Base-by-base conservation (phyloP, 2,113 vertebrate species). In the Aphyosemion australe region DNA sequence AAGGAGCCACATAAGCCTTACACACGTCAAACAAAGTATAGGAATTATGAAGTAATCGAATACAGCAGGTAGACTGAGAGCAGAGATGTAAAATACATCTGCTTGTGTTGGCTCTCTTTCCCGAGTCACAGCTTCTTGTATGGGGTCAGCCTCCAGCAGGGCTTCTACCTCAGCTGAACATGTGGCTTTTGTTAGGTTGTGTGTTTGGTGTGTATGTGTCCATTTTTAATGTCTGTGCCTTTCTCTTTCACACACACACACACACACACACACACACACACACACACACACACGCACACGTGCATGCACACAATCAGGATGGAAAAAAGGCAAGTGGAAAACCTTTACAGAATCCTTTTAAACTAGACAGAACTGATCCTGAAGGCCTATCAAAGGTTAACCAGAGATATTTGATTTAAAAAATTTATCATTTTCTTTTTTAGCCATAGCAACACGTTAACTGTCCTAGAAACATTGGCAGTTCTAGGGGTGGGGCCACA, bases 131-230 rank as follows among this genome's bases (percentile, higher is more conserved):
- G 48, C 45, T 60, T 61, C 69, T 53, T 60, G 52, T 43, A 70
- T 65, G 41, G 26, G 66, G 71, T 82, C 59, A 50, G 64, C 52
- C 71, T 66, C n/a, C 4, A 39, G 78, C 76, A 83, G 87, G 84
- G 85, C 63, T 61, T 56, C 74, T 13, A 80, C 52, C 84, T 87
- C 70, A 75, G 75, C 82, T 80, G 75, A 74, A 89, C 92, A 91
- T 85, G 71, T 93, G 92, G 87, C 84, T 92, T 92, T 86, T 92
- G 92, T 94, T 94, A 92, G 81, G 73, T 66, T 57, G 14, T 74
- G 62, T 65, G 12, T 62, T 70, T 48, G 51, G 56, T 71, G 43
- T 82, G 59, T 68, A 32, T 60, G 34, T 54, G 69, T 74, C 61
- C 65, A 61, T 74, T 68, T n/a, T 74, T 58, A 77, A 68, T 69